These are phyloP conservation scores for Montipora capricornis DNA, from an alignment of 64 coral and sea anemone genomes.

Conservation along the genomic window DNA sequence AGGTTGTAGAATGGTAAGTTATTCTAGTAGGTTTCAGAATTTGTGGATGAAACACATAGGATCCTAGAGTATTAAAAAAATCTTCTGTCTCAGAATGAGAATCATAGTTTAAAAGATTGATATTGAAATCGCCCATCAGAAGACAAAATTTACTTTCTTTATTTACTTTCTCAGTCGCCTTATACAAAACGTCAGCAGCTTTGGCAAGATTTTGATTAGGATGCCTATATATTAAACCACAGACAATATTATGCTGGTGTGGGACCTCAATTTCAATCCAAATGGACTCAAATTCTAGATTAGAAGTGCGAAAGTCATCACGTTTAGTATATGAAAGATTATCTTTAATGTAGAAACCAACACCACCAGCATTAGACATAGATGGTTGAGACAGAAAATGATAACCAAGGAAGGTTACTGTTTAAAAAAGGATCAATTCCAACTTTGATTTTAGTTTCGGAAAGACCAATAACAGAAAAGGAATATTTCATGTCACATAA, in stretches of 20 bases:
- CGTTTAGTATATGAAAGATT: neutral
- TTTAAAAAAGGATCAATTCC: neutral
- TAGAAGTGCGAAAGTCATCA: neutral
- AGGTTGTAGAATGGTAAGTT: too few species aligned
- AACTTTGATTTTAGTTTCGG: neutral
- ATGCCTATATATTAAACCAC: slow-evolving; percentile 75
- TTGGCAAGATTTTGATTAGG: slow-evolving; percentile 37
- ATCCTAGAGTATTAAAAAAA: too few species aligned
- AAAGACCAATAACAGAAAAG: too few species aligned
- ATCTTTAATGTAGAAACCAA: slow-evolving; percentile 3
- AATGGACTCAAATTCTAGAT: slow-evolving; percentile 18
- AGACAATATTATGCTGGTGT: slow-evolving; percentile 54
- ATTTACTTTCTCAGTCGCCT: slow-evolving; percentile 38
- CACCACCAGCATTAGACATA: neutral
- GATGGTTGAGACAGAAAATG: neutral
- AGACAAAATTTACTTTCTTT: slow-evolving; percentile 15
- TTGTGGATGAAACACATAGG: too few species aligned
- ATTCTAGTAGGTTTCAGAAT: too few species aligned
- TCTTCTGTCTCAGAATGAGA: too few species aligned
- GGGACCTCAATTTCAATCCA: slow-evolving; percentile 48
- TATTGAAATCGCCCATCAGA: too few species aligned
- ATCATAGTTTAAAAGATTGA: too few species aligned
- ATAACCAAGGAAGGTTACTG: neutral
- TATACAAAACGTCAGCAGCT: slow-evolving; percentile 18
- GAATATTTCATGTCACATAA: too few species aligned